These are phyloP conservation scores for Drosophila grimshawi DNA, from an alignment of 1,140 invertebrate species.

Conservation along the genomic window DNA sequence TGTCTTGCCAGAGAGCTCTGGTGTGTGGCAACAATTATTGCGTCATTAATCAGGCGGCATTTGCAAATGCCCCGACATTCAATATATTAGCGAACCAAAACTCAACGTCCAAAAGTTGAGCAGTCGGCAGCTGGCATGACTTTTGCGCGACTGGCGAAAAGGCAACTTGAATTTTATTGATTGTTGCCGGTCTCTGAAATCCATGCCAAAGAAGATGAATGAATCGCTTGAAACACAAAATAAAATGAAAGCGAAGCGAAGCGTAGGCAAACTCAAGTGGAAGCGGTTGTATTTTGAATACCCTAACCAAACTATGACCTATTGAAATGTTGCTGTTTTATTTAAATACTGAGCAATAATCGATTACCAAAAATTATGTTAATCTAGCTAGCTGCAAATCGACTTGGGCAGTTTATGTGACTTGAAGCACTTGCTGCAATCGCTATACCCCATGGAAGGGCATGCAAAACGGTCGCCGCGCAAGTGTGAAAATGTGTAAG, in stretches of 20 bases:
- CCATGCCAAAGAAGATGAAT: conserved; percentile 77
- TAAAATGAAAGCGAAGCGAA: conserved; percentile 30
- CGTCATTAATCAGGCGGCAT: conserved; percentile 82
- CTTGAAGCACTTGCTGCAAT: not conserved
- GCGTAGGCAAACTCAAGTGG: conserved; percentile 10
- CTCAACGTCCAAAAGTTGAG: not conserved
- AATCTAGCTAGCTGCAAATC: too few relatives aligned
- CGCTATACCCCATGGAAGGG: conserved; percentile 5
- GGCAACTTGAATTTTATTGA: conserved; percentile 83
- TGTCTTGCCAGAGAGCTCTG: not conserved
- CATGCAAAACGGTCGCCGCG: conserved; percentile 25
- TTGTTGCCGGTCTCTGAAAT: conserved; percentile 63
- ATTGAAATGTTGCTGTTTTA: too few relatives aligned
- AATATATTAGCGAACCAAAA: conserved; percentile 38
- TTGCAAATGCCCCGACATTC: conserved; percentile 73
- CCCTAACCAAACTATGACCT: not conserved
- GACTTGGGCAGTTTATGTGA: too few relatives aligned
- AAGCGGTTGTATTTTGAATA: not conserved
- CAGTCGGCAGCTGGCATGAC: conserved; percentile 69
- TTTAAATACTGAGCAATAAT: too few relatives aligned
- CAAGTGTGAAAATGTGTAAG: conserved; percentile 45
- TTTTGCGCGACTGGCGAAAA: conserved; percentile 70
- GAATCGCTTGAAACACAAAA: conserved; percentile 72
- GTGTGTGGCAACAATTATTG: conserved; percentile 79
- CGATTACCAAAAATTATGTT: too few relatives aligned